A percentile compares a stretch with the other conserved stretches of the same genome.
These are phyloP conservation scores for Gymnocephalus cernua DNA, from an alignment of 2,113 vertebrate species.

Conservation along the genomic window DNA sequence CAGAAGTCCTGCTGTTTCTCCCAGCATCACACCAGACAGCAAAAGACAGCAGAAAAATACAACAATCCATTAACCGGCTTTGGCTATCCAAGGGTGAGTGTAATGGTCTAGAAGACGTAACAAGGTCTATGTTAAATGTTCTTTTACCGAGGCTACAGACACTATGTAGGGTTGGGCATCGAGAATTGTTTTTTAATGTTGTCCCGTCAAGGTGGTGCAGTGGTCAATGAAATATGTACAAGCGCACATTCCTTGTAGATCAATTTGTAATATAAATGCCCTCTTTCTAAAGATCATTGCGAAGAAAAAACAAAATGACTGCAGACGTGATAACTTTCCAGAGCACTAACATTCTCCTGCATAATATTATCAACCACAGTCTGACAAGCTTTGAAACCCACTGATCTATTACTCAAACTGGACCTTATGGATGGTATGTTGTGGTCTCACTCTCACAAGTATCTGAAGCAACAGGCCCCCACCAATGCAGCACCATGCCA, in stretches of 20 bases:
- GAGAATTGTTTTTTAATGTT: neutral
- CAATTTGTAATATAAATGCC: neutral
- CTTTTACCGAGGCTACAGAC: conserved; percentile 13
- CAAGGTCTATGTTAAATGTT: conserved; percentile 20
- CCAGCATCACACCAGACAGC: conserved; percentile 92
- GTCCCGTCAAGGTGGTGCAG: neutral
- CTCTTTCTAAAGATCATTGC: neutral
- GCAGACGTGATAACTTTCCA: neutral
- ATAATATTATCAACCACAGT: neutral
- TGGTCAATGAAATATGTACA: neutral
- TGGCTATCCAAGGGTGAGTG: conserved; percentile 35
- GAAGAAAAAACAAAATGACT: neutral
- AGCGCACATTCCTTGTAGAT: neutral
- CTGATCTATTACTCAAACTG: neutral
- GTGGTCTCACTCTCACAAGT: neutral
- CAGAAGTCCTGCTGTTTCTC: conserved; percentile 93
- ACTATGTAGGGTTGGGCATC: conserved; percentile 55
- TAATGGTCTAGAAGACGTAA: conserved; percentile 16
- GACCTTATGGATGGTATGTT: neutral
- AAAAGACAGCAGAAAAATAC: conserved; percentile 76
- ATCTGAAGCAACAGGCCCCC: neutral
- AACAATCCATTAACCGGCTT: conserved; percentile 50
- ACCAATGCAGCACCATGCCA: neutral
- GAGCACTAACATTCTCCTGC: neutral
- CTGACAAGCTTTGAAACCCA: neutral